Conservation (phyloP, 2,113 vertebrate genomes). For the Ploceus nigricollis region DNA sequence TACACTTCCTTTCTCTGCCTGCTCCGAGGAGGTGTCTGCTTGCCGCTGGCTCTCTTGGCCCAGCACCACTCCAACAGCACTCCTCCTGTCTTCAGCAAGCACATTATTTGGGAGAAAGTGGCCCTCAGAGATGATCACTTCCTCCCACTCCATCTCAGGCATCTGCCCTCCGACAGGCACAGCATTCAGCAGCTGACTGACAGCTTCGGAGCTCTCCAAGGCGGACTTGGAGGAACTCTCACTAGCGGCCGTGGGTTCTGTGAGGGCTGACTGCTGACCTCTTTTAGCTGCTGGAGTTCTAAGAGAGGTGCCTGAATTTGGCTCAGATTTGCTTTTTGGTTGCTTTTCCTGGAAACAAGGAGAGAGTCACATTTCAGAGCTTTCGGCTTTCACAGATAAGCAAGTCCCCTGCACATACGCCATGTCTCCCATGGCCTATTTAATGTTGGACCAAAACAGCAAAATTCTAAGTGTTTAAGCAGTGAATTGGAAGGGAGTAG, state of each 20-base stretch:
- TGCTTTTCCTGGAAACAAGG: slow-evolving; percentile 73
- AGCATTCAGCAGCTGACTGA: slow-evolving; percentile 75
- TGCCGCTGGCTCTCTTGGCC: slow-evolving; percentile 14
- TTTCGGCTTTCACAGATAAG: not conserved
- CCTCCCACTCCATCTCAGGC: slow-evolving; percentile 74
- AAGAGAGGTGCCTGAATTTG: slow-evolving; percentile 59
- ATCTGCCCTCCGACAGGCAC: slow-evolving; percentile 51
- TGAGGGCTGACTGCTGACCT: slow-evolving; percentile 48
- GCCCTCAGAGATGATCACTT: slow-evolving; percentile 72
- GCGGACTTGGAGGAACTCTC: slow-evolving; percentile 53
- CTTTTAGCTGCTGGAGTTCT: slow-evolving; percentile 66
- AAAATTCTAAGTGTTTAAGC: not conserved
- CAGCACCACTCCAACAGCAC: not conserved
- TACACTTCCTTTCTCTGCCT: slow-evolving; percentile 42
- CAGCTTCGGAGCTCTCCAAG: slow-evolving; percentile 72
- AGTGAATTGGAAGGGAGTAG: not conserved
- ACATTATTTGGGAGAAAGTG: slow-evolving; percentile 58
- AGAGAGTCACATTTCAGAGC: not conserved
- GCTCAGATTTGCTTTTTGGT: slow-evolving; percentile 73
- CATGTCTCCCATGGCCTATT: not conserved
- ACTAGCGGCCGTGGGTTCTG: slow-evolving; percentile 1
- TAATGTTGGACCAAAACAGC: not conserved
- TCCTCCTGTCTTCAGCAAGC: slow-evolving; percentile 24
- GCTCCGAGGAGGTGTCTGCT: slow-evolving; percentile 32
- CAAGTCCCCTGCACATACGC: not conserved